Conservation (phyloP, 92 coral and sea anemone genomes). For the Pocillopora meandrina region DNA sequence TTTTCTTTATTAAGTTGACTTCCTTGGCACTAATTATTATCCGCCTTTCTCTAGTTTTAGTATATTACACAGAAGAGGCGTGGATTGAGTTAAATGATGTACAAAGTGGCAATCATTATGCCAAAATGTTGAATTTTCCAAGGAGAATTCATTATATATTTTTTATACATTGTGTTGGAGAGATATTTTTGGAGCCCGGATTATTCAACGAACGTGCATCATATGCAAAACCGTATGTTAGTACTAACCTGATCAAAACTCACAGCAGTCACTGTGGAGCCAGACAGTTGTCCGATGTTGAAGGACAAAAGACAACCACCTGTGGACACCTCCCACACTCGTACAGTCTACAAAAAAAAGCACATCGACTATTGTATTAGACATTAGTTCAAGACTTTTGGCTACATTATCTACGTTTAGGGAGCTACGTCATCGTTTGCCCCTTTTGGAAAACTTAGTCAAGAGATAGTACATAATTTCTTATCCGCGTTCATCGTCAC, state of each 20-base stretch:
- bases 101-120: neutral
- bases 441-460: too few relatives aligned
- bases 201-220: too few relatives aligned
- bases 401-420: neutral
- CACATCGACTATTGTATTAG: too few relatives aligned
- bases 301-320: slow-evolving; percentile 85
- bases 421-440: neutral
- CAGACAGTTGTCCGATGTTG: slow-evolving; percentile 70
- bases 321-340: slow-evolving; percentile 84
- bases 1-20: too few relatives aligned
- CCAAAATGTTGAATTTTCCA: too few relatives aligned
- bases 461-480: too few relatives aligned
- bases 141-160: too few relatives aligned
- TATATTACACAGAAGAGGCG: neutral
- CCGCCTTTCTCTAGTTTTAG: too few relatives aligned
- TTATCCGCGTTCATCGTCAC: too few relatives aligned
- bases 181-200: too few relatives aligned
- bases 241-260: slow-evolving; percentile 81
- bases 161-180: too few relatives aligned
- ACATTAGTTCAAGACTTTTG: neutral
- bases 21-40: too few relatives aligned
- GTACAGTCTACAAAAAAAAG: slow-evolving; percentile 69
- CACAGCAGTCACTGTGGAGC: slow-evolving; percentile 82
- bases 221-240: neutral
- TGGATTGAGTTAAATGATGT: neutral